Evolutionary conservation across 2,113 vertebrate genomes (phyloP).

Genomic region (Poecile atricapillus): DNA sequence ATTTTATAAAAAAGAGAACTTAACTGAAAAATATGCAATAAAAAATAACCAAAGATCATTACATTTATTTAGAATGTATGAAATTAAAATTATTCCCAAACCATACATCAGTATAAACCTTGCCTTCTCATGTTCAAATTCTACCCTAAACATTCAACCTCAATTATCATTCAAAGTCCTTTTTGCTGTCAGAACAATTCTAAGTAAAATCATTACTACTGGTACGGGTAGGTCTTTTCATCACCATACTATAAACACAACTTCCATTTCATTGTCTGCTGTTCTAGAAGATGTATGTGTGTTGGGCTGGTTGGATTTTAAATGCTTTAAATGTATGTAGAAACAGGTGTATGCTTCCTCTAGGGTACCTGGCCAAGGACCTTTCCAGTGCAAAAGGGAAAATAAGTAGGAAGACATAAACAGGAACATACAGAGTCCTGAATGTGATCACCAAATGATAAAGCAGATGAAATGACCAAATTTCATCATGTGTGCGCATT

Average conservation of each 20-base stretch:
- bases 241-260: background rate
- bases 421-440: background rate
- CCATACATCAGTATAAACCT: background rate
- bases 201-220: background rate
- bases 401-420: background rate
- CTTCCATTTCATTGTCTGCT: background rate
- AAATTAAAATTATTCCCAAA: background rate
- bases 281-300: background rate
- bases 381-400: background rate
- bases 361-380: background rate
- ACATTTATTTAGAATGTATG: background rate
- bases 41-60: background rate
- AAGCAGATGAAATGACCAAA: background rate
- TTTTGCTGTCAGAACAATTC: background rate
- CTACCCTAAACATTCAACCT: background rate
- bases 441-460: background rate
- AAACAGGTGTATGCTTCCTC: background rate
- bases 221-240: background rate
- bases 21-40: background rate
- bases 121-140: background rate
- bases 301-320: background rate
- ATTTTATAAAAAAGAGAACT: background rate
- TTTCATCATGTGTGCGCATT: background rate
- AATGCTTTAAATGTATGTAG: background rate
- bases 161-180: background rate